phyloP scores from a whole-genome alignment of 2,797 vertebrate species.

The Eospalax fontanierii region DNA sequence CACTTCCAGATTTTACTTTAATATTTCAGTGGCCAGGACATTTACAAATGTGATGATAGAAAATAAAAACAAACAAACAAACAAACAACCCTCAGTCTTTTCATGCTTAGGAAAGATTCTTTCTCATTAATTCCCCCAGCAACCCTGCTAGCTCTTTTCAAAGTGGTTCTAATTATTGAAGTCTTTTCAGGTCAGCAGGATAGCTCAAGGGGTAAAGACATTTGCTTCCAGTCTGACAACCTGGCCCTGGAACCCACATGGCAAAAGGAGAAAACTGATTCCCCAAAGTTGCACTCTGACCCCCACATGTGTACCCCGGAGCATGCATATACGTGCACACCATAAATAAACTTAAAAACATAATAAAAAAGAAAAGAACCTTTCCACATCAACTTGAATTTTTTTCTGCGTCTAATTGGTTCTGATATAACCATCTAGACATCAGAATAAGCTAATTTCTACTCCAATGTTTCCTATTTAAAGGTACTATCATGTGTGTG shows the following conservation, averaged over 20 bases:
- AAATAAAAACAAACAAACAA: neutral
- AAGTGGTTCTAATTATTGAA: neutral
- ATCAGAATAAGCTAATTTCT: neutral
- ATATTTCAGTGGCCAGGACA: neutral
- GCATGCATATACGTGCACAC: neutral
- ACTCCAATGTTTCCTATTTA: neutral
- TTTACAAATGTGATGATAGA: neutral
- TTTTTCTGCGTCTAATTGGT: neutral
- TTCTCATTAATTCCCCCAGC: constrained; percentile 27
- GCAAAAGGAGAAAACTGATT: neutral
- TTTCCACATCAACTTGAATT: neutral
- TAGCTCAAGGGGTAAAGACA: neutral
- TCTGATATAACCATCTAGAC: neutral
- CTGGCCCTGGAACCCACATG: neutral
- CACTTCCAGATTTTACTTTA: neutral
- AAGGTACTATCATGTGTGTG: neutral
- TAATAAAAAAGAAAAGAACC: neutral
- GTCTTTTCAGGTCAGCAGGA: neutral
- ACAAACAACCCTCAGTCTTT: neutral
- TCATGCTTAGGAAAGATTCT: neutral
- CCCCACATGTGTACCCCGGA: neutral
- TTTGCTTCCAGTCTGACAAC: neutral
- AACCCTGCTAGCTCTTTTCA: constrained; percentile 1
- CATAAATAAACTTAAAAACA: neutral
- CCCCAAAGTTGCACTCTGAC: neutral